Evolutionary conservation across 2,797 vertebrate species (phyloP), one percentile per base, ranked within the genome.

Genomic region (Pipistrellus kuhlii): DNA sequence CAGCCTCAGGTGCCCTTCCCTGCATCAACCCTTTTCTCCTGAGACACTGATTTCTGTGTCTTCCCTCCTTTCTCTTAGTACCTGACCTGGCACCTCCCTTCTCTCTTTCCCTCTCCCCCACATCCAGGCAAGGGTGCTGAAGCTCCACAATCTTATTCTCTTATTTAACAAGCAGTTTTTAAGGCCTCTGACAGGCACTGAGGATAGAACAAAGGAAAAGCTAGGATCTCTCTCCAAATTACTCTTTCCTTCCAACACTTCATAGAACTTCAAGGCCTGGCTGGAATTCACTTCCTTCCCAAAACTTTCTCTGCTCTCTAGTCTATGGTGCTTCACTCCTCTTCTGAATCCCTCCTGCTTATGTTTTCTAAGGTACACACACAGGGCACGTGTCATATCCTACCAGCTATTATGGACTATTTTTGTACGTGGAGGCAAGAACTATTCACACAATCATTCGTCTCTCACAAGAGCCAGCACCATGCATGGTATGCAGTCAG

Each of bases 111-210:
- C 8, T 2, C 9, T 12, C 5, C 15, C 14, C 8, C 8, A 1
- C 0, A 11, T 5, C 25, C 17, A 77, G 15, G 21, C 2, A 77
- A 91, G 18, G 6, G 21, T 12, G 5, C 4, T 44, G 44, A 71
- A 21, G 8, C 35, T 48, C 25, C 17, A 32, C 9, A 25, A 0
- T 30, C 30, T 17, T 55, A 23, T 21, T 90, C n/a, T 90, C 38
- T 64, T 27, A 77, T 55, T 81, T 30, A 76, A 86, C 20, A 75
- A 83, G 73, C 25, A 62, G 69, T 20, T 73, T 75, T 59, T 46
- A 95, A 94, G n/a, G 11, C 35, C 11, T 68, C 20, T 91, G 38
- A 35, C 14, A 35, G 20, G 17, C 30, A 68, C 25, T 35, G 66
- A 86, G 2, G 27, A 64, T 3, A 71, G 32, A 62, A 48, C 1